phyloP scores from a whole-genome alignment of 2,888 invertebrate species.

The Acanthosepion lycidas region DNA sequence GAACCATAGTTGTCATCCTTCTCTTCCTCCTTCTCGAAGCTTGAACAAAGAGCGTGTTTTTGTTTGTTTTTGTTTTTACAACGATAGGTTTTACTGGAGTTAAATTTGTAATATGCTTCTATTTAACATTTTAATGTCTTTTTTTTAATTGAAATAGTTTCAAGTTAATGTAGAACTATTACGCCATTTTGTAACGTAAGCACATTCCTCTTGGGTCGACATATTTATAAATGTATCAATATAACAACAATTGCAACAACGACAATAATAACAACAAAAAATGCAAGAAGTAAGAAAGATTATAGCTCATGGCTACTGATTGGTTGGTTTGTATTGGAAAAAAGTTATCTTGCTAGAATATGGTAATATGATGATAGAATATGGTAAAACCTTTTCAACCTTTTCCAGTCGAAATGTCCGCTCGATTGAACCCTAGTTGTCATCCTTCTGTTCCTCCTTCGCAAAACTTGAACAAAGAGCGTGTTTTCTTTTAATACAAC shows the following conservation, averaged over 20 bases:
- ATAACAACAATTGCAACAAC: no score
- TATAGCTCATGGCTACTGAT: not conserved
- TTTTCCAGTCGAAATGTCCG: not conserved
- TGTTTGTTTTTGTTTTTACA: no score
- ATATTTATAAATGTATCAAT: no score
- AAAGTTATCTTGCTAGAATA: not conserved
- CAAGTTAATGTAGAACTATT: no score
- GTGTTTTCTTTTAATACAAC: not conserved
- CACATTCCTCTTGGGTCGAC: no score
- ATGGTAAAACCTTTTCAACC: not conserved
- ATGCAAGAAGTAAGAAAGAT: not conserved
- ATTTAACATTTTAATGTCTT: no score
- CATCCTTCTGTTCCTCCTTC: not conserved
- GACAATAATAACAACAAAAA: not conserved
- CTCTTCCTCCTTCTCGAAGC: not conserved
- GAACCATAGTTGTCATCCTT: not conserved
- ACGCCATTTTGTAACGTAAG: no score
- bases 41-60: not conserved
- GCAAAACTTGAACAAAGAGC: not conserved
- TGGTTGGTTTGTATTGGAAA: not conserved
- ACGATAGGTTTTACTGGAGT: no score
- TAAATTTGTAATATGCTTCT: no score
- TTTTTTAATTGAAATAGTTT: no score
- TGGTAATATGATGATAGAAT: not conserved
- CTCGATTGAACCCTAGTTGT: not conserved